These are phyloP conservation scores for Lasioglossum marginatum DNA, from an alignment of 2,888 invertebrate species.

Conservation along the genomic window DNA sequence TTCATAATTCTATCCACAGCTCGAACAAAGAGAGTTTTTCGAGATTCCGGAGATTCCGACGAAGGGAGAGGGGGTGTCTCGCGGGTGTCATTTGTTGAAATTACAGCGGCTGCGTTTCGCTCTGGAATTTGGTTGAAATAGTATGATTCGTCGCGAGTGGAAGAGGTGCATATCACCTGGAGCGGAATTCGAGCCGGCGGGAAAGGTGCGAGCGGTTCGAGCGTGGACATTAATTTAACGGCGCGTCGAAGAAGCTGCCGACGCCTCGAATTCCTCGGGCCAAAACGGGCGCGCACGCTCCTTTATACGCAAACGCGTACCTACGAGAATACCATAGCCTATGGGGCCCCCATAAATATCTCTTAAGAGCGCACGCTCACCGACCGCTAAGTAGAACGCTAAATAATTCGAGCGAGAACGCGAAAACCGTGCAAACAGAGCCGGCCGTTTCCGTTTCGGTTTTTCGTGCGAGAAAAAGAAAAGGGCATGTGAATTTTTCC, in stretches of 20 bases:
- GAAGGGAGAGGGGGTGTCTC: neutral
- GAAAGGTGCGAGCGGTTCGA: conserved; percentile 40
- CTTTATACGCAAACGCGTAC: conserved; percentile 28
- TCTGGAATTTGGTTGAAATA: neutral
- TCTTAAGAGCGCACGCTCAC: conserved; percentile 23
- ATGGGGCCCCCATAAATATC: conserved; percentile 47
- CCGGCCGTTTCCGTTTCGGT: neutral
- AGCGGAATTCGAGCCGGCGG: conserved; percentile 16
- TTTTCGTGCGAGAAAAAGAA: neutral
- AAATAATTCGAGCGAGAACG: conserved; percentile 38
- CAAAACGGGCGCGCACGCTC: conserved; percentile 56
- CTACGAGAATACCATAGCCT: conserved; percentile 34
- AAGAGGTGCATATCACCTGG: conserved; percentile 10
- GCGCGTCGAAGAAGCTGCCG: conserved; percentile 35
- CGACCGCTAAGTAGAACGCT: conserved; percentile 48
- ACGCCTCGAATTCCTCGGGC: conserved; percentile 39
- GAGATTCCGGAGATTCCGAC: neutral
- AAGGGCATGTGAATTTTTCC: neutral
- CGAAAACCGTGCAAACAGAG: conserved; percentile 26
- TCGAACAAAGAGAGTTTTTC: neutral
- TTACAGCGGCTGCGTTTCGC: neutral
- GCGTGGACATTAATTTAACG: conserved; percentile 55
- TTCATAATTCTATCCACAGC: too few species aligned
- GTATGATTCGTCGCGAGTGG: conserved; percentile 24
- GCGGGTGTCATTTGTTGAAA: neutral